Evolutionary conservation across 2,113 vertebrate genomes (phyloP).

Genomic region (Ia io): DNA sequence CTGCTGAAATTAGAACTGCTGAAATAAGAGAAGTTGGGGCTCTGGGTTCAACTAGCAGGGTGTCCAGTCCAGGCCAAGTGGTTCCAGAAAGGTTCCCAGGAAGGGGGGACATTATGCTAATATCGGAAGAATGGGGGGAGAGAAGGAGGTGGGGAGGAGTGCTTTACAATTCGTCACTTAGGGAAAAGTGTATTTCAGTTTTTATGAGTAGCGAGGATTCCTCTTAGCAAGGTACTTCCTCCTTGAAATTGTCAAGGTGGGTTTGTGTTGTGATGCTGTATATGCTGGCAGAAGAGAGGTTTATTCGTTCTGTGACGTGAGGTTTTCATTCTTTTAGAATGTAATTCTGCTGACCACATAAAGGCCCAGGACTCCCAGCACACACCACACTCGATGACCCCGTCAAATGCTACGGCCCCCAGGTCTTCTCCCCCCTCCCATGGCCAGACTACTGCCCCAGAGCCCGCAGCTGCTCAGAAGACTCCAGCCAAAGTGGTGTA

Average conservation of each 20-base stretch:
- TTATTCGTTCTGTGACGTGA: background rate
- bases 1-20: background rate
- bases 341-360: conserved; percentile 93
- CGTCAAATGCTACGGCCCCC: conserved; percentile 85
- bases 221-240: background rate
- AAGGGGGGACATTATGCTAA: background rate
- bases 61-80: background rate
- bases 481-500: conserved; percentile 96
- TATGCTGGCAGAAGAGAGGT: conserved; percentile 21
- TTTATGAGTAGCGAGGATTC: background rate
- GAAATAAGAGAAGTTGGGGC: background rate
- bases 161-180: background rate
- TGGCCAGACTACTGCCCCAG: conserved; percentile 89
- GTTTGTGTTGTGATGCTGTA: conserved; percentile 39
- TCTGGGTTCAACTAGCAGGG: background rate
- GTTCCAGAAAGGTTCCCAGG: background rate
- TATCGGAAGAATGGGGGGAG: background rate
- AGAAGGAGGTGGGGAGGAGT: background rate
- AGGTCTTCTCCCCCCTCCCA: conserved; percentile 95
- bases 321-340: conserved; percentile 84
- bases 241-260: conserved; percentile 36
- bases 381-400: conserved; percentile 90
- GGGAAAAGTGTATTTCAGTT: background rate
- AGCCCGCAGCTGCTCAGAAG: conserved; percentile 91
- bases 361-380: conserved; percentile 93